Evolutionary conservation across 2,113 vertebrate genomes (phyloP), one percentile per base, ranked within the genome.

Genomic region (Morone chrysops): DNA sequence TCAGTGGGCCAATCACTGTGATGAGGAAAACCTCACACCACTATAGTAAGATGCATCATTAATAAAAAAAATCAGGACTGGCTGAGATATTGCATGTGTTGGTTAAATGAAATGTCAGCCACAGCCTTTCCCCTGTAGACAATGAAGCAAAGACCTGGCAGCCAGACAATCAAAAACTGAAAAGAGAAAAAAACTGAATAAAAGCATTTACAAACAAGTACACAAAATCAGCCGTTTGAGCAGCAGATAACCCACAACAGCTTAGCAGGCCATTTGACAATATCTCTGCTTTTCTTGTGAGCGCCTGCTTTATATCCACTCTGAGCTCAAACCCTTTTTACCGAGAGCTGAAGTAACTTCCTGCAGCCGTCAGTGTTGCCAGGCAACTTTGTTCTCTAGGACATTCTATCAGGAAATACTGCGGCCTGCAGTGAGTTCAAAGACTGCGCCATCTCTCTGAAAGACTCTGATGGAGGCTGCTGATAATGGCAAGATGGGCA

Each of bases 331-430:
- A 60, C 16, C 50, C 5, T 13, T 78, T 81, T 57, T 16, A 36
- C 22, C 8, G 45, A 53, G 56, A 70, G 72, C 75, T 73, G 57
- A 61, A 70, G 59, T 31, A 78, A 85, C 82, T 89, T 90, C 63
- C 81, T 81, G n/a, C 25, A 48, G 81, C 80, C 36, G 14, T 82
- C 67, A 61, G 71, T 82, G 85, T 85, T 90, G 86, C 86, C 81
- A 70, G 75, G 87, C 79, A 90, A 90, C 92, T 89, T 90, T 90
- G 76, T 80, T 86, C 43, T 84, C 54, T 14, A 31, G 68, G 70
- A 84, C 79, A 69, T 56, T 77, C 51, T 60, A 70, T 57, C 31
- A 50, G 78, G 50, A 70, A 74, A 80, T 14, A 60, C 59, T 20
- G n/a, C 17, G 79, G 76, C 74, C 74, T 77, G 80, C 51, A 54